Base-by-base conservation (phyloP, 2,888 invertebrate species). In the Tridacna gigas region DNA sequence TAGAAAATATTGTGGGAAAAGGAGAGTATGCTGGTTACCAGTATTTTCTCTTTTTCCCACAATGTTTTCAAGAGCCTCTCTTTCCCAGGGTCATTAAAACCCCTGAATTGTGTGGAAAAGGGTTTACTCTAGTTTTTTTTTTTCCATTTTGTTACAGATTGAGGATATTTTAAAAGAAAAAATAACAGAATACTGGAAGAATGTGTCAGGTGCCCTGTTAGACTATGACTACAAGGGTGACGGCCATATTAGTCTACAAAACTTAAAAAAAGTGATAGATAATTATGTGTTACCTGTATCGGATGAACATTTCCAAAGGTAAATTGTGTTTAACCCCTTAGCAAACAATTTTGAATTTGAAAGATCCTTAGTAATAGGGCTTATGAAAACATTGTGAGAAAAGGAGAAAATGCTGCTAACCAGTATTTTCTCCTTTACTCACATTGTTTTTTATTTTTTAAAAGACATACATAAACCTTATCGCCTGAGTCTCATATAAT, bases 121-220 rank as follows among this genome's bases (percentile, higher is more conserved):
- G 56, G 56, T 56, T 56, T 3, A 75, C 11, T 56, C 2, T 20
- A 20, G 15, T 56, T n/a, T 20, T 26, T 37, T 37, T 26, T 47
- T 2, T 47, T 47, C 47, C 47, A 18, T 26, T 77, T 20, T 47
- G 20, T 77, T 82, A 51, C 84, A 94, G 94, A 88, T 94, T 79
- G 94, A 94, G 77, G 94, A 92, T 4, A 87, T 94, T 11, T 73
- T 94, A 60, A 89, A 90, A 61, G 93, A 94, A 82, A 94, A 94
- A 86, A 92, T 94, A 25, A 90, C 91, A 51, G 91, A 92, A 74
- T 91, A 93, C 82, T 94, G 94, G 94, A 92, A 91, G 77, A 86
- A 91, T 76, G 89, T 94, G 25, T 90, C 93, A 0, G 89, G 91
- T 28, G 90, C 90, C 18, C 63, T 94, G 12, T 86, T 90, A 56